A percentile compares a stretch with the other conserved stretches of the same genome.
These are phyloP conservation scores for Aphis gossypii DNA, from an alignment of 1,140 invertebrate species.

Conservation along the genomic window DNA sequence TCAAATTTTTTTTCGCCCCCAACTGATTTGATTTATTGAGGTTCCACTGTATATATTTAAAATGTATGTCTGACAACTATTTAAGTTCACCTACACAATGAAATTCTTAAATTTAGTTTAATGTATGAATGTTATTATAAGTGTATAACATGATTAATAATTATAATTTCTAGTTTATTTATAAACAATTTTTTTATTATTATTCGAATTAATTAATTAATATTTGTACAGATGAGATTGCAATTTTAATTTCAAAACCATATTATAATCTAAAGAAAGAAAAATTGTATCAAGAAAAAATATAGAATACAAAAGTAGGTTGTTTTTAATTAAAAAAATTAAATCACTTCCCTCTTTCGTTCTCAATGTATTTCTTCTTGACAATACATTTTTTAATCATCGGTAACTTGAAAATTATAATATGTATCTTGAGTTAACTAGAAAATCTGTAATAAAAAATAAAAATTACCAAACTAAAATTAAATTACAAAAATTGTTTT, in stretches of 20 bases:
- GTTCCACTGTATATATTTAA: not conserved
- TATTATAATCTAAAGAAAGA: not conserved
- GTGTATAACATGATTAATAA: not conserved
- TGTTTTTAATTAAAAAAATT: not conserved
- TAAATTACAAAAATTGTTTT: not conserved
- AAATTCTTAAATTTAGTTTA: not conserved
- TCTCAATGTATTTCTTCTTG: not conserved
- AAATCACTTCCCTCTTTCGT: not conserved
- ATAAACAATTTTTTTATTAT: not conserved
- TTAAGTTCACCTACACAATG: not conserved
- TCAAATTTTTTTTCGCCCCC: no score
- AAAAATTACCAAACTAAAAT: not conserved
- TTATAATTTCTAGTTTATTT: not conserved
- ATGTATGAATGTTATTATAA: not conserved
- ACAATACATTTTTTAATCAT: not conserved
- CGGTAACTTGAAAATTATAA: not conserved
- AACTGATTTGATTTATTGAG: no score
- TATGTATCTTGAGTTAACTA: slow-evolving; percentile 17
- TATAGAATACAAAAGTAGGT: not conserved
- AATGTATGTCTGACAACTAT: not conserved
- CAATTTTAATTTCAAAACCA: not conserved
- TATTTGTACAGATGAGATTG: slow-evolving; percentile 1
- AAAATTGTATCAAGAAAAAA: not conserved
- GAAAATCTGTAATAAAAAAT: slow-evolving; percentile 19
- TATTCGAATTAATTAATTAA: not conserved